These are phyloP conservation scores for Plotosus lineatus DNA, from an alignment of 2,113 vertebrate species.

Conservation along the genomic window DNA sequence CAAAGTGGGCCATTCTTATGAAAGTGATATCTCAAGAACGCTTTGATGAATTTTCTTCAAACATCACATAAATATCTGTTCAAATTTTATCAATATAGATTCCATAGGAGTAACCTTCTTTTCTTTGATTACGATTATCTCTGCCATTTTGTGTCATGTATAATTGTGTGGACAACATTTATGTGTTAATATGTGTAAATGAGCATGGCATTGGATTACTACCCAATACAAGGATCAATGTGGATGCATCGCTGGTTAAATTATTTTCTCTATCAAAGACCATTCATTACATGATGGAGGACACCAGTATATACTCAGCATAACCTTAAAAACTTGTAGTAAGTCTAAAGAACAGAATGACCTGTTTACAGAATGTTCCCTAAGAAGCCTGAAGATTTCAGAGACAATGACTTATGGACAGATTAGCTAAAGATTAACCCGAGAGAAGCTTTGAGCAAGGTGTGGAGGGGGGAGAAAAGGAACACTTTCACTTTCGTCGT, in stretches of 20 bases:
- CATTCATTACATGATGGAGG: neutral
- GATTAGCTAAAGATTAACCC: conserved; percentile 27
- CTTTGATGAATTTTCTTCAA: too few species aligned
- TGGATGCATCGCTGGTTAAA: neutral
- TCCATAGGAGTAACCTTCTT: neutral
- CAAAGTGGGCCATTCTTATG: too few species aligned
- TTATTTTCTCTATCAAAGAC: neutral
- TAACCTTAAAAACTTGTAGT: conserved; percentile 55
- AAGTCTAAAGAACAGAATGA: neutral
- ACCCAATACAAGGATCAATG: neutral
- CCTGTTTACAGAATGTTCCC: neutral
- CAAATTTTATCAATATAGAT: too few species aligned
- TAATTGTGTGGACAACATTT: neutral
- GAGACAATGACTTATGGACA: conserved; percentile 15
- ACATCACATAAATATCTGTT: too few species aligned
- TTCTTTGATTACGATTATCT: neutral
- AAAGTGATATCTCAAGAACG: too few species aligned
- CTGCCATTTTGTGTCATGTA: neutral
- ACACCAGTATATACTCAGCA: neutral
- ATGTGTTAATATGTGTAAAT: neutral
- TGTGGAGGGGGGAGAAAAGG: neutral
- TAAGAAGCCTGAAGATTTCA: neutral
- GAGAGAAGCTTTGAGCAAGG: conserved; percentile 10
- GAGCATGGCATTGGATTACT: neutral
- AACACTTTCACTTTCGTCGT: conserved; percentile 13